These are phyloP conservation scores for Labeo catla DNA, from an alignment of 2,113 vertebrate species.

Conservation along the genomic window DNA sequence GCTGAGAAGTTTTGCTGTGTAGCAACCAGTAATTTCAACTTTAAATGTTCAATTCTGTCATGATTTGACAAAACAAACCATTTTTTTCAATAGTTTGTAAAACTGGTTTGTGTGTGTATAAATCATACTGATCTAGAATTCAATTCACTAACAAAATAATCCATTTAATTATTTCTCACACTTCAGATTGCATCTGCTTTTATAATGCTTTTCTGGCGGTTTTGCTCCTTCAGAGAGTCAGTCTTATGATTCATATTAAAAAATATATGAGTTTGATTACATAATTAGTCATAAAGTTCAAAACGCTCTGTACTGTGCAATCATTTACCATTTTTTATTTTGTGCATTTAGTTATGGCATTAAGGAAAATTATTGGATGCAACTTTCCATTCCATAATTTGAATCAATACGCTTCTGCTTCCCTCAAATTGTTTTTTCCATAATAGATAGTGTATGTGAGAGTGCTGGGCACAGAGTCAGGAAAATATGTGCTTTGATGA, in stretches of 20 bases:
- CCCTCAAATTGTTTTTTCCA: neutral
- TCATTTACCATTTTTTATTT: neutral
- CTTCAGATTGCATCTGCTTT: neutral
- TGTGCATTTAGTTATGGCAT: conserved; percentile 28
- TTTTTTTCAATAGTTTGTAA: neutral
- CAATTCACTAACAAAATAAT: neutral
- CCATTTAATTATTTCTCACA: neutral
- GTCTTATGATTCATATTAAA: neutral
- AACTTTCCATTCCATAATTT: conserved; percentile 35
- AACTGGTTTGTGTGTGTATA: neutral
- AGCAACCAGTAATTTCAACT: neutral
- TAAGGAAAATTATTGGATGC: conserved; percentile 37
- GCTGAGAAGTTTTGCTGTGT: neutral
- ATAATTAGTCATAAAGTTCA: neutral
- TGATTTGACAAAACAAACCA: neutral
- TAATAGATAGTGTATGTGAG: neutral
- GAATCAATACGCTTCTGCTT: conserved; percentile 32
- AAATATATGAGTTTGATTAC: neutral
- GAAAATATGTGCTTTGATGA: neutral
- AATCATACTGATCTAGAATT: neutral
- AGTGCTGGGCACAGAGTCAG: conserved; percentile 9
- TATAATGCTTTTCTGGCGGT: neutral
- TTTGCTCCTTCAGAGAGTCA: neutral
- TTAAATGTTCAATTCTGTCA: neutral
- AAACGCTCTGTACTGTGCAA: neutral